These are phyloP conservation scores for Drosophila suboccidentalis DNA, from an alignment of 2,888 invertebrate species.

Conservation along the genomic window DNA sequence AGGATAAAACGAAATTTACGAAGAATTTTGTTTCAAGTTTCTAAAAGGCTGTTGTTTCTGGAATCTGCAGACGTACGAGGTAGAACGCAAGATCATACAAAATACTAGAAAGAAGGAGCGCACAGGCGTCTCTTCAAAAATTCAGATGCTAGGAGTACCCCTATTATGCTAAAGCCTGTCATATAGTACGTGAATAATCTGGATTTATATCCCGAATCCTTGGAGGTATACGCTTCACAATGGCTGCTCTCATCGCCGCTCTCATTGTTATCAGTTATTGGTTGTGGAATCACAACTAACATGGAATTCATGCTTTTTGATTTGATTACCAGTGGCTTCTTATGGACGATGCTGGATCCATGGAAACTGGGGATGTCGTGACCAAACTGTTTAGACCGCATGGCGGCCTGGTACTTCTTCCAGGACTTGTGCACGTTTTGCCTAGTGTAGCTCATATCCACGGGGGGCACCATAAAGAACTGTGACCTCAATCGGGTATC, in stretches of 20 bases:
- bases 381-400: constrained; percentile 49
- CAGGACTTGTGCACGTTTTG: constrained; percentile 36
- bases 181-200: constrained; percentile 13
- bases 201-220: neutral
- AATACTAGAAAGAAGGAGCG: too few species aligned
- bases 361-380: constrained; percentile 6
- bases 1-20: neutral
- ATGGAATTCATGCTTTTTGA: neutral
- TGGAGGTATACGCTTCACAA: neutral
- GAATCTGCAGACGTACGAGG: neutral
- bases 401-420: constrained; percentile 38
- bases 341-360: neutral
- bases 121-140: neutral
- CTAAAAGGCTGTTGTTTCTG: neutral
- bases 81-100: neutral
- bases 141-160: constrained; percentile 17
- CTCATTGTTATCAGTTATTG: neutral
- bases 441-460: constrained; percentile 14
- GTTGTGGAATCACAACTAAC: neutral
- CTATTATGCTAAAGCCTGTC: constrained; percentile 31
- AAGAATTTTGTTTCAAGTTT: constrained; percentile 1
- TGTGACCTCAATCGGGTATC: constrained; percentile 25
- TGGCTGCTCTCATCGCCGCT: neutral
- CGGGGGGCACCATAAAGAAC: neutral
- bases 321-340: neutral